A percentile compares a stretch with the other conserved stretches of the same genome.
These are phyloP conservation scores for Drosophila bunnanda DNA, from an alignment of 2,888 invertebrate species.

Conservation along the genomic window DNA sequence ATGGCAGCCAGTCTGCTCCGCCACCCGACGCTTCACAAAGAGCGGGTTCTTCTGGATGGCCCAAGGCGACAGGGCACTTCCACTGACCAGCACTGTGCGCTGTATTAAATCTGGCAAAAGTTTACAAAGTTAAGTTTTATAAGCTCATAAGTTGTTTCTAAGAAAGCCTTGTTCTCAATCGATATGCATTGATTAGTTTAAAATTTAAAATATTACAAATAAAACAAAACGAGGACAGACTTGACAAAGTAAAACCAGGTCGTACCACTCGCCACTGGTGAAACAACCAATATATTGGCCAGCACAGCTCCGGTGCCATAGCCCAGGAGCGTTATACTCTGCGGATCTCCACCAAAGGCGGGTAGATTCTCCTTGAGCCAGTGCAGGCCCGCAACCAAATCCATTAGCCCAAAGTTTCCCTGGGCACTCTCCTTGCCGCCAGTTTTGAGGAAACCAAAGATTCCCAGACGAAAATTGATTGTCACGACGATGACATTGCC, in stretches of 20 bases:
- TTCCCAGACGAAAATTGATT: conserved; percentile 95
- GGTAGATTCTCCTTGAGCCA: conserved; percentile 98
- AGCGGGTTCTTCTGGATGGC: conserved; percentile 94
- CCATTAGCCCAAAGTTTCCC: conserved; percentile 96
- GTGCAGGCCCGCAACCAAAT: conserved; percentile 96
- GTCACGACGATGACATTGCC: conserved; percentile 95
- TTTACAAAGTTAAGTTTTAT: neutral
- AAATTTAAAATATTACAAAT: neutral
- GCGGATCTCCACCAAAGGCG: conserved; percentile 97
- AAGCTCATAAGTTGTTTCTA: neutral
- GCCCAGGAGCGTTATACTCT: conserved; percentile 96
- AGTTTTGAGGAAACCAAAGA: conserved; percentile 95
- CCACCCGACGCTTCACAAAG: conserved; percentile 91
- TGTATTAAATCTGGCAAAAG: conserved; percentile 90
- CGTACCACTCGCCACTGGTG: conserved; percentile 96
- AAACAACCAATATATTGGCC: conserved; percentile 97
- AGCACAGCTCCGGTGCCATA: conserved; percentile 98
- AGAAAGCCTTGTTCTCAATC: neutral
- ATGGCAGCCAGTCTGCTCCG: conserved; percentile 93
- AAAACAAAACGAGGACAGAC: neutral
- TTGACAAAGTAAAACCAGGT: conserved; percentile 4
- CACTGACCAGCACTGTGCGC: conserved; percentile 94
- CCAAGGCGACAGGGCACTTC: conserved; percentile 96
- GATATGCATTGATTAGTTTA: neutral
- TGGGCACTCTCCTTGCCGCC: conserved; percentile 95